A percentile compares a stretch with the other conserved stretches of the same genome.
Conservation (phyloP, 2,113 vertebrate species). For the Ammodytes marinus region DNA sequence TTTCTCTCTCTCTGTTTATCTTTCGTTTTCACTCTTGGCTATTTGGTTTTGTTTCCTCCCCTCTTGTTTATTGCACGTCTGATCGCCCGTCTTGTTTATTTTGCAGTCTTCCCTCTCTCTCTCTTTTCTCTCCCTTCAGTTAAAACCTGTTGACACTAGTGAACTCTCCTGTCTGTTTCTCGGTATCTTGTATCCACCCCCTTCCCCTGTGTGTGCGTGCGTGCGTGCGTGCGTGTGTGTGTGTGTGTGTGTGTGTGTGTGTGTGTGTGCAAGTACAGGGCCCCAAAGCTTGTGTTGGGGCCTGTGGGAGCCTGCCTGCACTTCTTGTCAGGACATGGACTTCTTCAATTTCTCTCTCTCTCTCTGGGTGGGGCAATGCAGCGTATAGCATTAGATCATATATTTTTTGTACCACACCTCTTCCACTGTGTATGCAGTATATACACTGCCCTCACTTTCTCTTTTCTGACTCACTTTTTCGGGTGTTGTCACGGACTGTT, state of each 20-base stretch:
- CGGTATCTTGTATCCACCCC: slow-evolving; percentile 25
- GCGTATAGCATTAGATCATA: slow-evolving; percentile 44
- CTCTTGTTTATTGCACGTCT: not conserved
- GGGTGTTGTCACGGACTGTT: not conserved
- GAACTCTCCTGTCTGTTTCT: slow-evolving; percentile 35
- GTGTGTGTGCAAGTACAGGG: not conserved
- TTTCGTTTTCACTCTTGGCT: not conserved
- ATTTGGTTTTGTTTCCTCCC: not conserved
- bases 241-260: slow-evolving; percentile 5
- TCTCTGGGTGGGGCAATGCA: slow-evolving; percentile 39
- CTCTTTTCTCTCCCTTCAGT: not conserved
- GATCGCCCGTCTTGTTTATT: not conserved
- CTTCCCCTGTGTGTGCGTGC: not conserved
- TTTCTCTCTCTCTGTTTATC: not conserved
- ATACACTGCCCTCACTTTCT: not conserved
- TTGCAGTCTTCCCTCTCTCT: not conserved
- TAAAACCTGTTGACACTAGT: slow-evolving; percentile 38
- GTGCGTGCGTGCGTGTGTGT: slow-evolving; percentile 6
- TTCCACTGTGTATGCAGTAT: not conserved
- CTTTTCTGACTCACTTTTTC: not conserved
- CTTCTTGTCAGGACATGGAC: slow-evolving; percentile 58
- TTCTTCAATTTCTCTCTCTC: slow-evolving; percentile 1
- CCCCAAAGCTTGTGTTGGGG: slow-evolving; percentile 34
- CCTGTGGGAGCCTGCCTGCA: slow-evolving; percentile 68
- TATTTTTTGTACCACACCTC: slow-evolving; percentile 32